These are phyloP conservation scores for Phortica variegata DNA, from an alignment of 1,140 invertebrate genomes.

Conservation along the genomic window DNA sequence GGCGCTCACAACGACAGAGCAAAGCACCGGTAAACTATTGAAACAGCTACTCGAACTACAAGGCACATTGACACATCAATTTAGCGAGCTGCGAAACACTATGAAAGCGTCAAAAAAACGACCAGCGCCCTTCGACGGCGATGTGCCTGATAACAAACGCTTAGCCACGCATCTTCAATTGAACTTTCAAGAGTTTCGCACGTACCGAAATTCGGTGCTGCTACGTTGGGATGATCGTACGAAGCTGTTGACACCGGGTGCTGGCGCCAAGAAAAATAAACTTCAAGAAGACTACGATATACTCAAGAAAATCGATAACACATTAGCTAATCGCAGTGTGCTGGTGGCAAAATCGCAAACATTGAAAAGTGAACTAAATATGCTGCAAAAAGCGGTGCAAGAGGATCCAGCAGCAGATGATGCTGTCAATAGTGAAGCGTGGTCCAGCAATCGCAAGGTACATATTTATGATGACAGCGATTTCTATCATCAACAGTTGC, in stretches of 20 bases:
- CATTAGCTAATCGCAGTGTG: slow-evolving; percentile 74
- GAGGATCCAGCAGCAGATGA: slow-evolving; percentile 28
- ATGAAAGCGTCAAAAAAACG: slow-evolving; percentile 57
- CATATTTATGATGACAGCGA: slow-evolving; percentile 97
- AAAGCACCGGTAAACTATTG: slow-evolving; percentile 63
- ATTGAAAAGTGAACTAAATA: slow-evolving; percentile 71
- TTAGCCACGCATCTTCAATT: slow-evolving; percentile 66
- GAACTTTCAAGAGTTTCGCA: slow-evolving; percentile 65
- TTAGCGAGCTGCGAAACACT: slow-evolving; percentile 30
- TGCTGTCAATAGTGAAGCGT: slow-evolving; percentile 45
- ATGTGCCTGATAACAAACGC: slow-evolving; percentile 58
- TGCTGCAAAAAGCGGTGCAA: slow-evolving; percentile 5
- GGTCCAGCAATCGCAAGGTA: slow-evolving; percentile 23
- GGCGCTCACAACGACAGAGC: slow-evolving; percentile 60
- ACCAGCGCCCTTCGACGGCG: slow-evolving; percentile 53
- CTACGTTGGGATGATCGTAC: slow-evolving; percentile 95
- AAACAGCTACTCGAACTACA: slow-evolving; percentile 68
- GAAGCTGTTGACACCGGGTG: slow-evolving; percentile 65
- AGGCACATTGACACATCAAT: slow-evolving; percentile 37
- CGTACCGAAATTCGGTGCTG: slow-evolving; percentile 76
- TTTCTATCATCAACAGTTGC: slow-evolving; percentile 91
- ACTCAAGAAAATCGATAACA: slow-evolving; percentile 84
- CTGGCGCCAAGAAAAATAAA: slow-evolving; percentile 66
- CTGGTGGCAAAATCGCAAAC: slow-evolving; percentile 79
- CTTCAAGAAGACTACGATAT: slow-evolving; percentile 71